Conservation (phyloP, 2,797 vertebrate genomes). For the Syngnathus rostellatus region DNA sequence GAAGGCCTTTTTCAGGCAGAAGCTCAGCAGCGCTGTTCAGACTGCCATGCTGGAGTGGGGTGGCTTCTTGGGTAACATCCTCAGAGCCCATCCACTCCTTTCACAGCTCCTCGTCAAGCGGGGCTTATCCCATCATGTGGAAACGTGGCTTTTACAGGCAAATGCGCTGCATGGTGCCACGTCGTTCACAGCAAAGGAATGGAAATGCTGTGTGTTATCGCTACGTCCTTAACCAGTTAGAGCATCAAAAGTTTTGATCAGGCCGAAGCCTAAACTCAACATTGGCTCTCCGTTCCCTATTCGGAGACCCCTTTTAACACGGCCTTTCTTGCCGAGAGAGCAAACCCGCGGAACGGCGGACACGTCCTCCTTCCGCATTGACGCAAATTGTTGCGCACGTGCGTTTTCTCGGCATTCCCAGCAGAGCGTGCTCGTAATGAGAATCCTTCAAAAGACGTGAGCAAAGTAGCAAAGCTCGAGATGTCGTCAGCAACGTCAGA, state of each 20-base stretch:
- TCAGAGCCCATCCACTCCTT: conserved; percentile 26
- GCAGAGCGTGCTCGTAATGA: not conserved
- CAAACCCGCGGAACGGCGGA: conserved; percentile 25
- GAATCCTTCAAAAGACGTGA: not conserved
- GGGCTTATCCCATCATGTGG: conserved; percentile 5
- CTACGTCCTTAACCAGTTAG: conserved; percentile 52
- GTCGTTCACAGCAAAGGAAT: conserved; percentile 25
- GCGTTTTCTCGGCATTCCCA: conserved; percentile 10
- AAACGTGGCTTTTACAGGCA: conserved; percentile 4
- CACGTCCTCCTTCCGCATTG: conserved; percentile 19
- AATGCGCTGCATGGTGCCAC: conserved; percentile 16
- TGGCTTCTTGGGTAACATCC: conserved; percentile 20
- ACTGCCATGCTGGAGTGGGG: conserved; percentile 21
- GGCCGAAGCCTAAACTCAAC: conserved; percentile 28
- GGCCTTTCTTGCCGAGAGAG: conserved; percentile 24
- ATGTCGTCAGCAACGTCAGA: not conserved
- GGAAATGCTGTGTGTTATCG: conserved; percentile 35
- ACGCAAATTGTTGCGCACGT: conserved; percentile 18
- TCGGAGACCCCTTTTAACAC: conserved; percentile 39
- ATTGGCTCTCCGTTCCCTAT: conserved; percentile 40
- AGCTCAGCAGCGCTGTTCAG: conserved; percentile 24
- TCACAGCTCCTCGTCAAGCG: conserved; percentile 25
- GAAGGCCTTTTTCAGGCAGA: conserved; percentile 36
- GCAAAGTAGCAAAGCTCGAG: not conserved
- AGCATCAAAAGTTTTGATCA: conserved; percentile 36